These are phyloP conservation scores for Hartigia nigra DNA, from an alignment of 2,888 invertebrate species.

Conservation along the genomic window DNA sequence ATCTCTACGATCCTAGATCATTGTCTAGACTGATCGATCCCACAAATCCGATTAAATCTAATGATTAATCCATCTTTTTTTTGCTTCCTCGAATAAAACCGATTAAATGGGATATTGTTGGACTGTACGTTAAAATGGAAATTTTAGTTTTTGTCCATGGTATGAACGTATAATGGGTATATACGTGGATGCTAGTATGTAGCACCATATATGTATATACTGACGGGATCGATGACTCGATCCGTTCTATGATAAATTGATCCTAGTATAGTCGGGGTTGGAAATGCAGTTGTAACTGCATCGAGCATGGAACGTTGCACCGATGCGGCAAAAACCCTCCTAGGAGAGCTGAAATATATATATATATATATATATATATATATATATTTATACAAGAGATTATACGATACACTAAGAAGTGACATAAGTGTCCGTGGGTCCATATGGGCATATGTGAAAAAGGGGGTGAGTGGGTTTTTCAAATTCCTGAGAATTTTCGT, in stretches of 20 bases:
- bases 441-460: not conserved
- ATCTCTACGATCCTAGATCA: not conserved
- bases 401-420: not conserved
- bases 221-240: not conserved
- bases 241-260: not conserved
- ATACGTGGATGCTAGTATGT: not conserved
- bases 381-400: not conserved
- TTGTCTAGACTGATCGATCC: not conserved
- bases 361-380: not conserved
- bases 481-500: conserved; percentile 48
- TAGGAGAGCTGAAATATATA: not conserved
- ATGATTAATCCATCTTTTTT: not conserved
- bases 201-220: not conserved
- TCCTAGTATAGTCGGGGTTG: not conserved
- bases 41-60: not conserved
- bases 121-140: not conserved
- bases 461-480: not conserved
- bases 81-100: not conserved
- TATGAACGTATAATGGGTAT: not conserved
- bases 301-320: not conserved
- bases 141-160: not conserved
- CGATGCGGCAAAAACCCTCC: not conserved
- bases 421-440: not conserved
- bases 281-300: not conserved
- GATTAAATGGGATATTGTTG: not conserved